Evolutionary conservation across 1,140 invertebrate genomes (phyloP), one percentile per base, ranked within the genome.

Genomic region (Arctopsyche grandis): DNA sequence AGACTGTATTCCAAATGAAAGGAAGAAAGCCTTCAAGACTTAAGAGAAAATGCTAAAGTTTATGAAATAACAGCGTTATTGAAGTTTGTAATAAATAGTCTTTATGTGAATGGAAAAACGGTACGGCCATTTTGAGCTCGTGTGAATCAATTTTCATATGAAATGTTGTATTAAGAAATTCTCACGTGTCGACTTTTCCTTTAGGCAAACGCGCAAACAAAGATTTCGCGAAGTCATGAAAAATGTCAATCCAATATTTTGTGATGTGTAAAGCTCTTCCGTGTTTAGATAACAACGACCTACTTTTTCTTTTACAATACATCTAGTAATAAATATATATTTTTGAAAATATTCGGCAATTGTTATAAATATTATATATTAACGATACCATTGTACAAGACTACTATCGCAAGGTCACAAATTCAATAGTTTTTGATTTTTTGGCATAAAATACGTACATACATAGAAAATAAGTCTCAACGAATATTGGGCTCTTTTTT

Each of bases 191-290:
- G 29, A 38, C 48, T 12, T 52, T 52, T 52, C 16, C 48, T 52
- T 52, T 1, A 52, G 12, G 48, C 48, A 1, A 7, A 5, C 48
- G 48, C 48, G 10, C 10, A 52, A 52, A 52, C 10, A 52, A 52
- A 66, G 24, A 66, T 66, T 66, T 29, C 22, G 63, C 21, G 10
- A 29, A 66, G 63, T 66, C 63, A 66, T 66, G 63, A 24, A 22
- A 26, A 22, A 66, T 24, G 63, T 66, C 24, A 14, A 66, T 29
- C 22, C 63, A 29, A 66, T 66, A 66, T 66, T 24, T 24, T 24
- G 24, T 24, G 63, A 66, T 26, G 63, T 22, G 63, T 66, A 22
- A 66, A 66, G 21, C 63, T 66, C 21, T 66, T 66, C 24, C 63
- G 22, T 22, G 24, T 26, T 66, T 12, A 24, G 63, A 66, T 66